phyloP scores from a whole-genome alignment of 37 sponge, comb jelly and placozoan genomes.

The Tethya wilhelma region DNA sequence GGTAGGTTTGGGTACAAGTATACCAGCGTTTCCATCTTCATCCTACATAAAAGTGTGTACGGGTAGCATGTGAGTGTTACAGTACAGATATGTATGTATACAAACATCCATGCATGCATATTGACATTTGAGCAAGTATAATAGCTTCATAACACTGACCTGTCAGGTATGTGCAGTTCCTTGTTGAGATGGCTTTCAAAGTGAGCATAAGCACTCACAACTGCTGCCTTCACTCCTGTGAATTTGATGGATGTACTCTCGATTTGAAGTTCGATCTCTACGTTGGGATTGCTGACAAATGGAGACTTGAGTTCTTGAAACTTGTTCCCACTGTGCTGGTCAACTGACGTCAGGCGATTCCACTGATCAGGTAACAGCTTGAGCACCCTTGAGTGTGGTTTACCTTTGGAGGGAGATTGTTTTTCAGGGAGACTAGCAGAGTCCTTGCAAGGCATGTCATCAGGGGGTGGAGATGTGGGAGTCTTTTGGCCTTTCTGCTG shows the following conservation, averaged over 20 bases:
- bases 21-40: constrained; percentile 16
- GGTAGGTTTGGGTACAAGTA: constrained; percentile 21
- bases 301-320: constrained; percentile 43
- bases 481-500: no score
- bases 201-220: constrained; percentile 34
- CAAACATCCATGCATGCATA: background rate
- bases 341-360: constrained; percentile 41
- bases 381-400: no score
- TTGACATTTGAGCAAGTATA: no score
- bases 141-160: no score
- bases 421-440: no score
- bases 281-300: constrained; percentile 57
- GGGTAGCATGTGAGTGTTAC: background rate
- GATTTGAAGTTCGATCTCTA: constrained; percentile 17
- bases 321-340: constrained; percentile 16
- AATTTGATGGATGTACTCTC: constrained; percentile 15
- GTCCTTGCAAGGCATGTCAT: no score
- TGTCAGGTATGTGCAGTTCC: constrained; percentile 38
- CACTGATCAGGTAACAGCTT: constrained; percentile 32
- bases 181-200: constrained; percentile 24
- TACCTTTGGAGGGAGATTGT: background rate
- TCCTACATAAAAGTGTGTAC: constrained; percentile 1
- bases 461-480: no score
- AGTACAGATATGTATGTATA: background rate
- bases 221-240: constrained; percentile 43